These are phyloP conservation scores for Spinus pinus DNA, from an alignment of 2,797 vertebrate genomes.

Conservation along the genomic window DNA sequence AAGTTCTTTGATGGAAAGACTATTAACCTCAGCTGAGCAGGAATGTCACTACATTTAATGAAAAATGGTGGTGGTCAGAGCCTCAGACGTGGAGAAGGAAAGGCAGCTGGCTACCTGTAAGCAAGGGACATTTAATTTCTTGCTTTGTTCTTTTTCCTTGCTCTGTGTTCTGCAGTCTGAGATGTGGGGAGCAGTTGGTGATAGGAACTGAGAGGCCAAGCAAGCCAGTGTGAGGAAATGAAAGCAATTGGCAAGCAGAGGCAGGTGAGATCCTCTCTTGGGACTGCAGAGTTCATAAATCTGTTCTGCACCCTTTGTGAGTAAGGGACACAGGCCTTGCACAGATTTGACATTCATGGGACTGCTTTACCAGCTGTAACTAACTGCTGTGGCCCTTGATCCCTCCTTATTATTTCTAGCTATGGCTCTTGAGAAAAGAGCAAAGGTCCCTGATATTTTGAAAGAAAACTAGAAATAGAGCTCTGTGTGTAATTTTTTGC, in stretches of 20 bases:
- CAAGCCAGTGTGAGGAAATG: neutral
- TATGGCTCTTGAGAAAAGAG: neutral
- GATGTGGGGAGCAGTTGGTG: neutral
- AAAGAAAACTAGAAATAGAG: neutral
- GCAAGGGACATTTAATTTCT: neutral
- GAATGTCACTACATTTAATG: neutral
- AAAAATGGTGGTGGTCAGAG: neutral
- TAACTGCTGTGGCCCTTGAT: neutral
- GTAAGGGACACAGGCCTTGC: neutral
- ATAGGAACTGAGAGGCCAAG: neutral
- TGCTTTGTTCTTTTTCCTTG: accelerated
- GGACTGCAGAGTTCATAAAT: neutral
- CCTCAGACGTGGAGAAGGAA: neutral
- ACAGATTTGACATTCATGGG: neutral
- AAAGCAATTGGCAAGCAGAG: neutral
- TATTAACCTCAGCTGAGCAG: neutral
- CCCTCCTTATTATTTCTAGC: neutral
- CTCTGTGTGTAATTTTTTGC: neutral
- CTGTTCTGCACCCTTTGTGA: neutral
- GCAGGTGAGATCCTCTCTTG: neutral
- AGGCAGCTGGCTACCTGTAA: neutral
- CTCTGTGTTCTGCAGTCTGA: neutral
- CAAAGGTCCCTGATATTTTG: neutral
- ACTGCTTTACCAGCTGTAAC: neutral
- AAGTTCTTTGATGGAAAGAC: neutral